These are phyloP conservation scores for Pyrgilauda ruficollis DNA, from an alignment of 2,113 vertebrate genomes.

Conservation along the genomic window DNA sequence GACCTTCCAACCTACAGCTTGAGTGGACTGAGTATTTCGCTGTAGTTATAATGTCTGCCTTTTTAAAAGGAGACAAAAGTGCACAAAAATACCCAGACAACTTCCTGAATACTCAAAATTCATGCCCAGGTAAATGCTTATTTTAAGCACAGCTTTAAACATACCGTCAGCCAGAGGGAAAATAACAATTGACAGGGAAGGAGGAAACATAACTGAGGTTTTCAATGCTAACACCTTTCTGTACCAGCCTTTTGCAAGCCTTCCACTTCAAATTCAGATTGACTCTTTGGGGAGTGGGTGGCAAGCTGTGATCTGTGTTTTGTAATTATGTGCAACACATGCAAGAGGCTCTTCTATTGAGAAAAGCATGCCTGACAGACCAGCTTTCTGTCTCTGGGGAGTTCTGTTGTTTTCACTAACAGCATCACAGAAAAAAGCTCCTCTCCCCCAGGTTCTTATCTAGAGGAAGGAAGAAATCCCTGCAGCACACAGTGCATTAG, in stretches of 20 bases:
- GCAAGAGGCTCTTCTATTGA: not conserved
- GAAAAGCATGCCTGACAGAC: not conserved
- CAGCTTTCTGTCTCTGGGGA: not conserved
- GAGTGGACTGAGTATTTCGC: not conserved
- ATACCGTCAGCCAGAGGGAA: not conserved
- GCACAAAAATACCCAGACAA: not conserved
- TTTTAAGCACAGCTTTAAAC: not conserved
- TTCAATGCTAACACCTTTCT: not conserved
- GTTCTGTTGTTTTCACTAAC: not conserved
- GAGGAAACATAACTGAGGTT: not conserved
- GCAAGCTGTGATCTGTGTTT: not conserved
- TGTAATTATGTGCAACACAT: not conserved
- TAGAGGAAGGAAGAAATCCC: not conserved
- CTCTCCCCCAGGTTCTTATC: not conserved
- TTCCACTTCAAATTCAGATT: not conserved
- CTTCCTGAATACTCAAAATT: not conserved
- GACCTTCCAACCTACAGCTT: not conserved
- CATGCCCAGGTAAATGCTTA: not conserved
- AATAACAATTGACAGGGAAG: not conserved
- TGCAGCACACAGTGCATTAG: not conserved
- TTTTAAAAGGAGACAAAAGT: not conserved
- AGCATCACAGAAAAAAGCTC: not conserved
- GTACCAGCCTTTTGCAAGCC: not conserved
- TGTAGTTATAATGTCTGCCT: not conserved
- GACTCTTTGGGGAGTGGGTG: not conserved